These are phyloP conservation scores for Anoplophora glabripennis DNA, from an alignment of 1,140 invertebrate species.

Conservation along the genomic window DNA sequence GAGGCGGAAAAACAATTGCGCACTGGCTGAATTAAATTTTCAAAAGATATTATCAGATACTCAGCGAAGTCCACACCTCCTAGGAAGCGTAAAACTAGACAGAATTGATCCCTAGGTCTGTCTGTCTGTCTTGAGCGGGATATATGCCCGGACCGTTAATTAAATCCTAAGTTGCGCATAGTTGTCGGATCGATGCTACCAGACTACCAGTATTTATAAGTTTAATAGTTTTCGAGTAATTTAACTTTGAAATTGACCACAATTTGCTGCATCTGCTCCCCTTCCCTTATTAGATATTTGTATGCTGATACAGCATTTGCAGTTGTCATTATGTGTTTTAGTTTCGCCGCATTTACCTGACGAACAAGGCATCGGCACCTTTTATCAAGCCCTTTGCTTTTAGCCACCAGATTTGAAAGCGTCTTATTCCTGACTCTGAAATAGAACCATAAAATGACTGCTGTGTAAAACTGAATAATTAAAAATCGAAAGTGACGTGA, in stretches of 20 bases:
- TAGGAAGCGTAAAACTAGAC: not conserved
- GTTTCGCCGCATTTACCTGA: too few relatives aligned
- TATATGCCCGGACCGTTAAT: slow-evolving; percentile 2
- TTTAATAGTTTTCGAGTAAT: slow-evolving; percentile 31
- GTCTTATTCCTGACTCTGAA: too few relatives aligned
- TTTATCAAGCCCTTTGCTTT: too few relatives aligned
- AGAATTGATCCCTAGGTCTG: not conserved
- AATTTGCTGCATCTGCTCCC: slow-evolving; percentile 24
- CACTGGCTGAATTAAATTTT: too few relatives aligned
- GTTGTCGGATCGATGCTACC: not conserved
- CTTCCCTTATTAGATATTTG: slow-evolving; percentile 27
- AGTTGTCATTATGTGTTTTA: slow-evolving; percentile 25
- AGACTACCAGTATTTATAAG: slow-evolving; percentile 2
- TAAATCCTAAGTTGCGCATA: slow-evolving; percentile 1
- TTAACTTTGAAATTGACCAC: slow-evolving; percentile 29
- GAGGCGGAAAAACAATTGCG: too few relatives aligned
- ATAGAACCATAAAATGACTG: too few relatives aligned
- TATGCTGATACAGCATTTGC: slow-evolving; percentile 29
- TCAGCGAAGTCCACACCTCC: too few relatives aligned
- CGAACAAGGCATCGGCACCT: too few relatives aligned
- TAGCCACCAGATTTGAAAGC: too few relatives aligned
- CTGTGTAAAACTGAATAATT: too few relatives aligned
- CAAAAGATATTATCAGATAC: too few relatives aligned
- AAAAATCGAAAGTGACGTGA: too few relatives aligned
- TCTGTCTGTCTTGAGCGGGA: not conserved